Conservation (phyloP, 2,797 vertebrate genomes). For the Eremophila alpestris region DNA sequence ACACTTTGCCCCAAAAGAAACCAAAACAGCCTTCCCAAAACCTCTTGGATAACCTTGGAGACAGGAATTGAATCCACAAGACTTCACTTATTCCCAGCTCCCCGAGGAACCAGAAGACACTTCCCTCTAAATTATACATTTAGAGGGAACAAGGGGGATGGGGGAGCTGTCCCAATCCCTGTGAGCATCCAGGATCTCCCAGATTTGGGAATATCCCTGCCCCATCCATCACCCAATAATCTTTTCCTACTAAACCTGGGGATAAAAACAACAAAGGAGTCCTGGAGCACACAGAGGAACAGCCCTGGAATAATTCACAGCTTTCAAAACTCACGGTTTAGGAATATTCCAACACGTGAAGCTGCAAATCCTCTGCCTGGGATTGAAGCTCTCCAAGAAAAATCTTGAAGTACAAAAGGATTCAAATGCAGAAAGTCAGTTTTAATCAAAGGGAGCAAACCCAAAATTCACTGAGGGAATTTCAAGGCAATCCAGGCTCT, state of each 20-base stretch:
- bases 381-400: neutral
- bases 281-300: rapidly evolving
- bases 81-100: neutral
- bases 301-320: neutral
- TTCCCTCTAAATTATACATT: neutral
- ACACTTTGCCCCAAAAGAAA: neutral
- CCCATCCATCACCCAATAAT: neutral
- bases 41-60: neutral
- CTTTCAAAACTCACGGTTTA: neutral
- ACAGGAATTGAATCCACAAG: neutral
- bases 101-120: neutral
- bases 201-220: neutral
- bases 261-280: rapidly evolving
- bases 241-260: neutral
- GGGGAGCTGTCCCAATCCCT: neutral
- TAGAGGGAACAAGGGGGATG: rapidly evolving
- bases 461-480: neutral
- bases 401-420: neutral
- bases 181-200: neutral
- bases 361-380: neutral
- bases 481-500: neutral
- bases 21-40: neutral
- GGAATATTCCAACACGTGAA: neutral
- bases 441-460: neutral
- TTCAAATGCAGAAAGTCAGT: neutral